Percentiles rank a stretch among this genome's conserved stretches.
Conservation (phyloP, 2,797 vertebrate genomes). For the Lithobates pipiens region DNA sequence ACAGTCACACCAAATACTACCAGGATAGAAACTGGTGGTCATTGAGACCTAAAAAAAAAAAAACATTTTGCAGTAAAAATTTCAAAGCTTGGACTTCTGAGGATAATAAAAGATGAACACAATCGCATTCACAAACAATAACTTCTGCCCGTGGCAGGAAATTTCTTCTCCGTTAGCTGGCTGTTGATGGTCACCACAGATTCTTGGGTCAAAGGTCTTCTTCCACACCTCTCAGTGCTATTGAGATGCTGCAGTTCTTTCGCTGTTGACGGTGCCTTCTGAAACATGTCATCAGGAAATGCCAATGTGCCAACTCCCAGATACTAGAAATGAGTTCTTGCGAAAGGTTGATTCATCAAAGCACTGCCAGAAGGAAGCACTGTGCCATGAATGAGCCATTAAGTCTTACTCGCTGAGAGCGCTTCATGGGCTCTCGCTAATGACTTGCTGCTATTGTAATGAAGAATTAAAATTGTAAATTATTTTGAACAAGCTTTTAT, state of each 20-base stretch:
- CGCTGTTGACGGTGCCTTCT: constrained; percentile 20
- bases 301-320: background rate
- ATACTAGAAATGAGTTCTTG: background rate
- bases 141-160: too few species aligned
- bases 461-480: constrained; percentile 22
- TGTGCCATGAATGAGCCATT: background rate
- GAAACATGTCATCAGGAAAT: constrained; percentile 9
- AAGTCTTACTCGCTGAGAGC: background rate
- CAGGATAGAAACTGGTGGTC: background rate
- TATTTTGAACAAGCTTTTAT: background rate
- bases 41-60: background rate
- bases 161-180: too few species aligned
- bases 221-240: background rate
- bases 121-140: too few species aligned
- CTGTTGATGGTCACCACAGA: too few species aligned
- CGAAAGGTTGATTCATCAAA: background rate
- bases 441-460: constrained; percentile 33
- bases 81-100: background rate
- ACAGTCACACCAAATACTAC: background rate
- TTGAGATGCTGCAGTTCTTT: background rate
- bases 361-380: background rate
- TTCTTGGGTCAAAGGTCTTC: background rate
- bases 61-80: background rate
- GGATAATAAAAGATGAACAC: too few species aligned
- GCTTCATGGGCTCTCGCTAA: background rate